Evolutionary conservation across 2,797 vertebrate species (phyloP).

Genomic region (Poliocrania exsul): DNA sequence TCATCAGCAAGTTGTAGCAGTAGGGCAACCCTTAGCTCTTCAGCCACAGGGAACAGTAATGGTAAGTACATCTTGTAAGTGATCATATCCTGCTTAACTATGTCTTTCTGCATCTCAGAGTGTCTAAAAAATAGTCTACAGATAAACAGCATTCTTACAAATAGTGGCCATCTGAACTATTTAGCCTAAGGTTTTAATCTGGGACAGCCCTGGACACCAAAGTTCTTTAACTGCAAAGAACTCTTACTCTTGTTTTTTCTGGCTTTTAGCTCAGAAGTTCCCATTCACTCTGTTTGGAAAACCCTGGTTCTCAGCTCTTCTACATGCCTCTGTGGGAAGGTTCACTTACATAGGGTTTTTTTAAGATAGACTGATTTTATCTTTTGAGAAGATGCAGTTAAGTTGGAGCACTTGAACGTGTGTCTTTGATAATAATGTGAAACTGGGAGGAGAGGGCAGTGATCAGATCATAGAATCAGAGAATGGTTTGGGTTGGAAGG

Average conservation of each 20-base stretch:
- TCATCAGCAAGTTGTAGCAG: conserved; percentile 98
- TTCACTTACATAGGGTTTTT: neutral
- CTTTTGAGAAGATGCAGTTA: neutral
- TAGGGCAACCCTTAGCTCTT: conserved; percentile 92
- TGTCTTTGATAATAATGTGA: neutral
- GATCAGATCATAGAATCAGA: neutral
- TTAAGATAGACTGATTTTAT: neutral
- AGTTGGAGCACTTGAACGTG: neutral
- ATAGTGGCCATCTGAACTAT: neutral
- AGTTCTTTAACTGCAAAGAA: neutral
- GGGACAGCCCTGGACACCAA: neutral
- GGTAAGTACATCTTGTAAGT: conserved; percentile 79
- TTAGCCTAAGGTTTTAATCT: neutral
- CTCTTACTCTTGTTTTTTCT: neutral
- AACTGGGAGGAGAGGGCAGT: neutral
- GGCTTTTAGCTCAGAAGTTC: neutral
- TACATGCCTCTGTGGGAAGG: neutral
- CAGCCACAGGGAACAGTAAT: conserved; percentile 99
- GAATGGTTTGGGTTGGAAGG: neutral
- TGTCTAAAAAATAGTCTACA: neutral
- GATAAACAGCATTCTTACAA: neutral
- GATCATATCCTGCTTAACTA: neutral
- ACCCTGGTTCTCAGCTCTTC: neutral
- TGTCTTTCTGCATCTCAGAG: neutral
- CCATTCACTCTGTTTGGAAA: neutral